Evolutionary conservation across 1,140 invertebrate species (phyloP).

Genomic region (Magallana angulata): DNA sequence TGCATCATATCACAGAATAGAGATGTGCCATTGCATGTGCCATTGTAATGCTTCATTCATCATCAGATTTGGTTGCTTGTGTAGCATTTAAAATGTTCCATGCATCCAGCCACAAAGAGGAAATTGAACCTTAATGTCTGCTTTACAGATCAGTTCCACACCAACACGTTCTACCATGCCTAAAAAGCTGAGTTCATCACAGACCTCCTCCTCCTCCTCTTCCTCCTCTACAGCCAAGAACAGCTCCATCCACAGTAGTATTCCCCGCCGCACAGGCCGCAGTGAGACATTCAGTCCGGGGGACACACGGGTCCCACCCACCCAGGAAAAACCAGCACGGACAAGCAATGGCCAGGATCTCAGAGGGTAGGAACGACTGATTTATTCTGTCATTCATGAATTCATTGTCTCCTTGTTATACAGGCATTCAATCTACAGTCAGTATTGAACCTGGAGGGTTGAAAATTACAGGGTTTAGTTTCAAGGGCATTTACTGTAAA

Average conservation of each 20-base stretch:
- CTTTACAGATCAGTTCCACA: constrained; percentile 68
- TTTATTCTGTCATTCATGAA: not conserved
- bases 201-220: constrained; percentile 62
- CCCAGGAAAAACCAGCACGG: constrained; percentile 66
- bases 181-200: constrained; percentile 70
- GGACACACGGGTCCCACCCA: constrained; percentile 67
- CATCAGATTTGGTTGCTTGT: constrained; percentile 1
- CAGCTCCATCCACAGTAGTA: constrained; percentile 72
- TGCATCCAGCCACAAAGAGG: not conserved
- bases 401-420: too few species aligned
- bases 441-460: not conserved
- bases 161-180: constrained; percentile 72
- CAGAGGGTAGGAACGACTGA: constrained; percentile 64
- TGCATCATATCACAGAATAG: constrained; percentile 12
- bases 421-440: not conserved
- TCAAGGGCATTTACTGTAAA: not conserved
- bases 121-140: not conserved
- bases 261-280: constrained; percentile 66
- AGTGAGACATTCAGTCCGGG: constrained; percentile 77
- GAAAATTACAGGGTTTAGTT: not conserved
- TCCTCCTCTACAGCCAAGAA: constrained; percentile 70
- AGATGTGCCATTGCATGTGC: not conserved
- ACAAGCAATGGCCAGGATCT: constrained; percentile 76
- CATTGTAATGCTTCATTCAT: constrained; percentile 20
- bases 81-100: constrained; percentile 14